Base-by-base conservation (phyloP, 2,888 invertebrate genomes). In the Ichneumoninae sp. region DNA sequence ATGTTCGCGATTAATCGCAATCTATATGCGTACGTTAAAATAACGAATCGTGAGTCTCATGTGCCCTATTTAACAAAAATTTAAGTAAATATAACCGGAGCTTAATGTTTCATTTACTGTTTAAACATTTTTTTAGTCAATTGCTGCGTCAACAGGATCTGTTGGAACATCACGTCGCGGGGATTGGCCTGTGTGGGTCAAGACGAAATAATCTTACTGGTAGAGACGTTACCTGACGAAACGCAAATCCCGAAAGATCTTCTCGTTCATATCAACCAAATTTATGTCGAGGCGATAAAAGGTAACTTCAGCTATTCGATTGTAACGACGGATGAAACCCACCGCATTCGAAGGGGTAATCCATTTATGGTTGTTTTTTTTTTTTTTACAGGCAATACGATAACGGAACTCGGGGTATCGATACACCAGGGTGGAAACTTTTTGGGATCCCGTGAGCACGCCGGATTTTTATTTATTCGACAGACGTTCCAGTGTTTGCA, bases 401-500 rank as follows among this genome's bases (percentile, higher is more conserved):
- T 97, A 40, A 95, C 95, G 33, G 97, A 97, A 91, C 94, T 97
- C 91, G 96, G 96, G 7, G 95, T 96, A 88, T 96, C 96, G 13
- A 94, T 96, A 89, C 96, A 96, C 88, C 95, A 95, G 89, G 95
- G 95, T 16, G 94, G 94, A 40, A 94, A 95, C 89, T 95, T 97
- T 88, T 93, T 97, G 82, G 96, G 95, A 65, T 96, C 96, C 0
- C 95, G 96, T 63, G 96, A 97, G 85, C 96, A 97, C 90, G 96
- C 97, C 13, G 98, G 98, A 57, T 97, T 98, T 93, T 95, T 98
- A n/a, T 98, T 96, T 90, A 95, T 98, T 85, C 95, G 96, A 80
- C 96, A 97, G 36, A 96, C 97, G 16, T 96, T 97, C 93, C 98
- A 98, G 92, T 98, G 98, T 93, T 94, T 97, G 86, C 96, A 96